phyloP scores from a whole-genome alignment of 2,113 vertebrate genomes.

The Clarias gariepinus region DNA sequence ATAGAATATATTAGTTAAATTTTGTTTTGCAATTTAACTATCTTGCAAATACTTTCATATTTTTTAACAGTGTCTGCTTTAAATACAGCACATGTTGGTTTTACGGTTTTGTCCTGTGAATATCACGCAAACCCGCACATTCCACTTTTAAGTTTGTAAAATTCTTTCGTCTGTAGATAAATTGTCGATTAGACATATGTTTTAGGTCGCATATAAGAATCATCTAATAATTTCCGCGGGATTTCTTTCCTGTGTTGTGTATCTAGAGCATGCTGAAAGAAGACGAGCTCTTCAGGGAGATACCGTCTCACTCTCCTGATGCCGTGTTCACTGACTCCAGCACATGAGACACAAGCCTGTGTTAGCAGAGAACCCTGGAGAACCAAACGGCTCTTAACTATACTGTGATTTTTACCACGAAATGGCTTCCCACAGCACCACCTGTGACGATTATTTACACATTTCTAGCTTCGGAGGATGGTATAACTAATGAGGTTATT shows the following conservation, averaged over 20 bases:
- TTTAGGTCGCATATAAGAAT: no score
- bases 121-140: no score
- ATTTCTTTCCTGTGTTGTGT: constrained; percentile 45
- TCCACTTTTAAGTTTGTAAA: neutral
- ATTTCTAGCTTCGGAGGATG: constrained; percentile 15
- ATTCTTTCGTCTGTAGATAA: neutral
- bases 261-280: constrained; percentile 92
- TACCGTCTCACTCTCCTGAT: constrained; percentile 70
- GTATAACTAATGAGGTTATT: neutral
- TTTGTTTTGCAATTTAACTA: neutral
- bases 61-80: neutral
- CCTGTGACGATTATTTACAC: neutral
- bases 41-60: neutral
- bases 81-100: neutral
- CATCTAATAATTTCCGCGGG: constrained; percentile 27
- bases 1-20: neutral
- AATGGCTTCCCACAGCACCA: neutral
- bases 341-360: neutral
- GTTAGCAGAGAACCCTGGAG: neutral
- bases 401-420: neutral
- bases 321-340: constrained; percentile 70
- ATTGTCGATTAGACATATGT: neutral
- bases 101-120: neutral
- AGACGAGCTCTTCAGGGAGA: constrained; percentile 86
- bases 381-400: neutral